Conservation (phyloP, 1,140 invertebrate genomes). For the Euura saliciscinereae region DNA sequence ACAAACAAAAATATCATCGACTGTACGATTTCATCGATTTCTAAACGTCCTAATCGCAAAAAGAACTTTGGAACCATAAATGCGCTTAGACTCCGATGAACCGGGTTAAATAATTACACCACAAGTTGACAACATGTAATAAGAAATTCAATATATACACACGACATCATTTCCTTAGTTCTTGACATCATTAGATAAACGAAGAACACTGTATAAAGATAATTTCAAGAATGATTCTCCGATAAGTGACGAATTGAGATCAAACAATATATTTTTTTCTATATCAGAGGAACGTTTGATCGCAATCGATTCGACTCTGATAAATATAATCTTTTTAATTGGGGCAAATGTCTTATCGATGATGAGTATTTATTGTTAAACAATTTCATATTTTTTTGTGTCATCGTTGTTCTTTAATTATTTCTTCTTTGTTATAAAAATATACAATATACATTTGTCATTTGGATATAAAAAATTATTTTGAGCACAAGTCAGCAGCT, state of each 20-base stretch:
- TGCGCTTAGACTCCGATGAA: too few relatives aligned
- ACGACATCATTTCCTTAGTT: neutral
- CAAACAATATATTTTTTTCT: neutral
- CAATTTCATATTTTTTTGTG: neutral
- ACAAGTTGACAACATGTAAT: too few relatives aligned
- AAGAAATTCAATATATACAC: too few relatives aligned
- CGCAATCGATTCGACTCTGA: neutral
- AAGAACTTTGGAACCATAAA: too few relatives aligned
- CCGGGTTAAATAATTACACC: too few relatives aligned
- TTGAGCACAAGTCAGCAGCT: too few relatives aligned
- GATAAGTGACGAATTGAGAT: neutral
- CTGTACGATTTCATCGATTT: too few relatives aligned
- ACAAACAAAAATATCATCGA: too few relatives aligned
- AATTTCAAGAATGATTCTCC: too few relatives aligned
- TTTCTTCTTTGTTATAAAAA: neutral
- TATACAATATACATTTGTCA: slow-evolving; percentile 7
- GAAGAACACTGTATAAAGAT: too few relatives aligned
- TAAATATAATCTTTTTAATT: neutral
- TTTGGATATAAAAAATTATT: neutral
- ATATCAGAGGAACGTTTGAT: neutral
- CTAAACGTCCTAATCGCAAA: too few relatives aligned
- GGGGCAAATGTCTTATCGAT: neutral
- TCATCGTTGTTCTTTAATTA: too few relatives aligned
- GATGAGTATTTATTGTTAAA: neutral
- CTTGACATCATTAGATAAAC: neutral